These are phyloP conservation scores for Epinotia nisella DNA, from an alignment of 2,888 invertebrate species.

Conservation along the genomic window DNA sequence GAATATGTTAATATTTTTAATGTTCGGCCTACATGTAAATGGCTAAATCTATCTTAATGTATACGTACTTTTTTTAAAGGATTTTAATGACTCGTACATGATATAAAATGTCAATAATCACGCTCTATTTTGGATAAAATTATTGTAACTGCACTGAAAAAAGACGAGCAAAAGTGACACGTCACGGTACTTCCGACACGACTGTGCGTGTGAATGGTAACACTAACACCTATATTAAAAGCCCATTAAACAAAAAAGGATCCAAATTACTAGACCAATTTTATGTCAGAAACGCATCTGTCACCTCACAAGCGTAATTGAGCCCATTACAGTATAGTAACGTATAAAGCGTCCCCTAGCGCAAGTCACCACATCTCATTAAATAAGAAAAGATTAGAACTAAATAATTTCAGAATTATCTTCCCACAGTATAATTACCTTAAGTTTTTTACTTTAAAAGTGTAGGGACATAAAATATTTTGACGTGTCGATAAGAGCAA, in stretches of 20 bases:
- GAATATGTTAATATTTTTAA: too few relatives aligned
- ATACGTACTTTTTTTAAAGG: too few relatives aligned
- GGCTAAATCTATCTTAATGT: too few relatives aligned
- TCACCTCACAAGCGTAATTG: constrained; percentile 43
- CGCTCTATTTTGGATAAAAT: not conserved
- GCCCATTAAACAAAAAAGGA: constrained; percentile 47
- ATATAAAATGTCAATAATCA: not conserved
- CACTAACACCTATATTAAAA: constrained; percentile 47
- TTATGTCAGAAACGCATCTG: constrained; percentile 35
- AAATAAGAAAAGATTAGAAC: constrained; percentile 24
- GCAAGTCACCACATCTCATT: not conserved
- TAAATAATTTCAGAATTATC: constrained; percentile 30
- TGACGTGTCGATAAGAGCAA: constrained; percentile 77
- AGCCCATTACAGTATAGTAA: constrained; percentile 34
- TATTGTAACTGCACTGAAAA: not conserved
- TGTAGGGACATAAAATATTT: constrained; percentile 79
- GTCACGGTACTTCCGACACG: not conserved
- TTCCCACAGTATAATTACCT: constrained; percentile 60
- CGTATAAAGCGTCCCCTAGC: constrained; percentile 8
- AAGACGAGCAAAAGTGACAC: not conserved
- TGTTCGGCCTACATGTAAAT: too few relatives aligned
- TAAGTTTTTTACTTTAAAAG: constrained; percentile 60
- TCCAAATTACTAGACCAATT: constrained; percentile 47
- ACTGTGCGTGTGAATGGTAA: constrained; percentile 19
- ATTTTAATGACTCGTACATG: too few relatives aligned